Evolutionary conservation across 2,888 invertebrate genomes (phyloP), one percentile per base, ranked within the genome.

Genomic region (Drosophila anomelani): DNA sequence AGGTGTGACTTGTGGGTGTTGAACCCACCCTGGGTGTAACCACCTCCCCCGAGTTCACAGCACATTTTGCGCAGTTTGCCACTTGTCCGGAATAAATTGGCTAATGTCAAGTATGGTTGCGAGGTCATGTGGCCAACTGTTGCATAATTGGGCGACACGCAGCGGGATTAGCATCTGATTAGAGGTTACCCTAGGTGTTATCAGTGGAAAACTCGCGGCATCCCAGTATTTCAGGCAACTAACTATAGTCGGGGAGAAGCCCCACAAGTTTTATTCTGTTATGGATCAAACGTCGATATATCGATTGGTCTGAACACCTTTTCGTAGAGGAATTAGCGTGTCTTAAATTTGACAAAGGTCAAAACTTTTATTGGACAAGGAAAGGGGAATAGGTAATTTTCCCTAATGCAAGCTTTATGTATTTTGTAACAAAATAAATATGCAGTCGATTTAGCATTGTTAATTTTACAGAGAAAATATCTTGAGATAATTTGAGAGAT

Each of bases 31-130:
- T 0, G 32, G 20, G 17, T 10, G 8, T 49, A 13, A 13, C 17
- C 20, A 13, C 1, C 2, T 4, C 9, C 4, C 17, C 51, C 34
- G 51, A 5, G 51, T 51, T 51, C 26, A 15, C 34, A 36, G 23
- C 34, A 49, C 49, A 41, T 67, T 72, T 63, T 81, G 76, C 85
- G 76, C 76, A 76, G 77, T 84, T 77, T 53, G 53, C 36, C 60
- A 34, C 64, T 59, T 58, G 63, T 12, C 56, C 78, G 70, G 75
- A 68, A 71, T 77, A 86, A 86, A 81, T 85, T 88, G 88, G 87
- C 83, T 84, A 90, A 87, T 90, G 90, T 89, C 90, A 89, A 89
- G 89, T 74, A 61, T 78, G 70, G 62, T 68, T 76, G 74, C 88
- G 88, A 88, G 88, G 90, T 89, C 82, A 80, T 60, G 36, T 47